Conservation (phyloP, 37 sponge, comb jelly and placozoan genomes). For the Chondrilla cf. caribensis region DNA sequence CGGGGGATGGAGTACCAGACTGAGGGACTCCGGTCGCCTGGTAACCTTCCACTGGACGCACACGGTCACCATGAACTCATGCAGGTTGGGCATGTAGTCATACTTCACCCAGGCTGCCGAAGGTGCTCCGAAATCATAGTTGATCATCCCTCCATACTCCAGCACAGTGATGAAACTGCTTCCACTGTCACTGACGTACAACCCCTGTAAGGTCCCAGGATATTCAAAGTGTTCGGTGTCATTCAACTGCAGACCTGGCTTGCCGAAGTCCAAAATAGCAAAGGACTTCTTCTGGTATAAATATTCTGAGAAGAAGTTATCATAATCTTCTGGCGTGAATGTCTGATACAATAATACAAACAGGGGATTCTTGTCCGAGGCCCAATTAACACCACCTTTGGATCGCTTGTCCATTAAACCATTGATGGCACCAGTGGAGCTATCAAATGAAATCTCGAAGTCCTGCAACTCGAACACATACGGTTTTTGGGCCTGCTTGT, state of each 20-base stretch:
- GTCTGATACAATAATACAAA: constrained; percentile 42
- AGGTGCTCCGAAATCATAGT: constrained; percentile 34
- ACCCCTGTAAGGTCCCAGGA: neutral
- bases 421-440: constrained; percentile 19
- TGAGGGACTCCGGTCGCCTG: constrained; percentile 50
- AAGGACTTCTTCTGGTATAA: neutral
- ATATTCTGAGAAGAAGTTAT: constrained; percentile 26
- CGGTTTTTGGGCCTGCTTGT: neutral
- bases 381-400: neutral
- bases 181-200: constrained; percentile 1
- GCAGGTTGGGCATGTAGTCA: neutral
- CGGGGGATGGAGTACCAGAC: constrained; percentile 31
- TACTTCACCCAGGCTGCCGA: neutral
- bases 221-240: neutral
- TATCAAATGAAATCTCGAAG: constrained; percentile 34
- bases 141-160: neutral
- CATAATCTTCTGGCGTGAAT: constrained; percentile 36
- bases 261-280: constrained; percentile 45
- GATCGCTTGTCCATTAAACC: constrained; percentile 13
- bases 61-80: constrained; percentile 14
- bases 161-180: constrained; percentile 17
- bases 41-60: constrained; percentile 48
- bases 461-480: constrained; percentile 26
- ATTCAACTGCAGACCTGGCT: constrained; percentile 41
- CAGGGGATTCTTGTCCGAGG: constrained; percentile 20